These are phyloP conservation scores for Aphodius granarius DNA, from an alignment of 2,888 invertebrate genomes.

Conservation along the genomic window DNA sequence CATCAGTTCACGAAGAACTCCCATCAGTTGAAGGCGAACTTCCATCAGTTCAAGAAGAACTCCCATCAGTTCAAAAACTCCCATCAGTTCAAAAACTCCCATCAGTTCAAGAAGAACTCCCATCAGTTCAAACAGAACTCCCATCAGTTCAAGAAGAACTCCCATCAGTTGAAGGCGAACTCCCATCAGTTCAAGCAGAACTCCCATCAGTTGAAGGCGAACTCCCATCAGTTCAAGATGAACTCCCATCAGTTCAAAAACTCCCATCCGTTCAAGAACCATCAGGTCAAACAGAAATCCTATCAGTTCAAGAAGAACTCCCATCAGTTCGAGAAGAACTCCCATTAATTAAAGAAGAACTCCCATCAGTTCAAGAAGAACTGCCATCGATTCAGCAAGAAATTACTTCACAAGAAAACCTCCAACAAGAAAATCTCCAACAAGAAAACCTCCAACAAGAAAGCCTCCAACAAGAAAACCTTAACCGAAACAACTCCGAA, in stretches of 20 bases:
- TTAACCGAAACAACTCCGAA: neutral
- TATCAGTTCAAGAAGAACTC: neutral
- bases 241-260: no score
- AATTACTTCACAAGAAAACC: neutral
- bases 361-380: neutral
- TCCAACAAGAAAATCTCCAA: neutral
- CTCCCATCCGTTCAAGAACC: neutral
- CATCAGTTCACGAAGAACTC: no score
- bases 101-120: neutral
- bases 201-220: no score
- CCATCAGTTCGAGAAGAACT: neutral
- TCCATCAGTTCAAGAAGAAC: no score
- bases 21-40: no score
- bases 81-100: neutral
- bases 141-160: neutral
- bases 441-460: neutral
- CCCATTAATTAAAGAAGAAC: neutral
- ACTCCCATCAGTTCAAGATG: no score
- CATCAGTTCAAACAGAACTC: neutral
- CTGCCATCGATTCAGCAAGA: no score
- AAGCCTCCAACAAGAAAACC: neutral
- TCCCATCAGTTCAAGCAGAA: neutral
- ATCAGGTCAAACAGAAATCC: neutral
- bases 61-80: neutral
- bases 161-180: neutral